Conservation (phyloP, 2,113 vertebrate species). For the Steatornis caripensis region DNA sequence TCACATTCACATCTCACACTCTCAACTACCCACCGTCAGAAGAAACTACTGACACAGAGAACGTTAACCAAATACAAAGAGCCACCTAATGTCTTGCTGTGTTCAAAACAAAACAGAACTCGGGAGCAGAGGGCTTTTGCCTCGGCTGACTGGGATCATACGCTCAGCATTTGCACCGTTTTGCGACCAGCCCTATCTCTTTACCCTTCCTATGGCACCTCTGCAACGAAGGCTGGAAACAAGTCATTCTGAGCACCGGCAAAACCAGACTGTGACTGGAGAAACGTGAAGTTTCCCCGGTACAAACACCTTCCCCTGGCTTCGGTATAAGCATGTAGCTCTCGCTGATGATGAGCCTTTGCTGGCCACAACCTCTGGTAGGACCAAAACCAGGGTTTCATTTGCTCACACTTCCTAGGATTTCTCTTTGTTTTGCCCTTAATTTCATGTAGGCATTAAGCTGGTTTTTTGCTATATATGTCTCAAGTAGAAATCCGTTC, state of each 20-base stretch:
- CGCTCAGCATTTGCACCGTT: background rate
- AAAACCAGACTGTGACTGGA: background rate
- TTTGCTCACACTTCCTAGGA: background rate
- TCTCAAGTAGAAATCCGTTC: conserved; percentile 26
- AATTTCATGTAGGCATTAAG: background rate
- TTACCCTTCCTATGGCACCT: background rate
- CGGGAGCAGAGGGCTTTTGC: background rate
- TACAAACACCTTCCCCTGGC: background rate
- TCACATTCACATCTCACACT: background rate
- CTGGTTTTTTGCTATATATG: conserved; percentile 19
- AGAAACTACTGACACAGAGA: background rate
- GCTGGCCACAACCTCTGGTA: background rate
- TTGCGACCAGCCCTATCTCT: background rate
- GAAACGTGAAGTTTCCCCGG: background rate
- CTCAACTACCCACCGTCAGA: background rate
- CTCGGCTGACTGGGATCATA: background rate
- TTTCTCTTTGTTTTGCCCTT: background rate
- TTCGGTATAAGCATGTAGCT: background rate
- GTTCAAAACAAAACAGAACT: background rate
- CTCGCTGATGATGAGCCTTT: background rate
- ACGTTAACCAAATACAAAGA: background rate
- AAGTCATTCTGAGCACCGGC: background rate
- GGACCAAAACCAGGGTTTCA: background rate
- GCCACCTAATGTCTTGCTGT: background rate
- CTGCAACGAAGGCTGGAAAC: background rate